phyloP scores from a whole-genome alignment of 2,113 vertebrate species.

The Archocentrus centrarchus region DNA sequence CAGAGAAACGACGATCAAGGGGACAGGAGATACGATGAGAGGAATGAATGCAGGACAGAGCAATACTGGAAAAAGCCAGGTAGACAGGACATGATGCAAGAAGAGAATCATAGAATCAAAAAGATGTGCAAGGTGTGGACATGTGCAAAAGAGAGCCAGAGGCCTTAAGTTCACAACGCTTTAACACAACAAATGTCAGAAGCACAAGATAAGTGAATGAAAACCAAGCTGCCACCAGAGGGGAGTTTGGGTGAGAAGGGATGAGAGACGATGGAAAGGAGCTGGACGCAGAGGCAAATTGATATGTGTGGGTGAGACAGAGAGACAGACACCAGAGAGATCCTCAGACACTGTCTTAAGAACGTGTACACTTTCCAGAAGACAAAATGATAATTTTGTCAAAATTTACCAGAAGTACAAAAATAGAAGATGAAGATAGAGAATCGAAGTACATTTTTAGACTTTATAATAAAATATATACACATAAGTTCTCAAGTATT shows the following conservation, averaged over 20 bases:
- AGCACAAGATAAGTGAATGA: conserved; percentile 17
- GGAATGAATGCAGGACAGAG: background rate
- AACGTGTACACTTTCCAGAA: conserved; percentile 43
- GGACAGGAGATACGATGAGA: background rate
- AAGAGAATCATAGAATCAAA: conserved; percentile 4
- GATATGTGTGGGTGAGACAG: conserved; percentile 30
- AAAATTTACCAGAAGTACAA: conserved; percentile 33
- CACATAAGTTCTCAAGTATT: background rate
- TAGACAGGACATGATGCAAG: background rate
- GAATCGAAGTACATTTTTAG: background rate
- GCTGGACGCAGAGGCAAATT: background rate
- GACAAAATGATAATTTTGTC: conserved; percentile 35
- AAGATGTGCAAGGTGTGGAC: conserved; percentile 21
- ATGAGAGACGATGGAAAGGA: conserved; percentile 24
- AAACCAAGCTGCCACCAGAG: conserved; percentile 27
- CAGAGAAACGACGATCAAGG: background rate
- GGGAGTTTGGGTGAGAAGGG: conserved; percentile 36
- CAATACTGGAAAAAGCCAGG: background rate
- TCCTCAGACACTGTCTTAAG: conserved; percentile 16
- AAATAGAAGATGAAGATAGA: background rate
- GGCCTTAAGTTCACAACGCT: conserved; percentile 45
- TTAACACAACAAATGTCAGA: conserved; percentile 56
- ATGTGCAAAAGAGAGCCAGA: conserved; percentile 19
- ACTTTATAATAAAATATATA: background rate
- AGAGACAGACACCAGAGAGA: conserved; percentile 14